Evolutionary conservation across 2,797 vertebrate species (phyloP), one percentile per base, ranked within the genome.

Genomic region (Protonibea diacanthus): DNA sequence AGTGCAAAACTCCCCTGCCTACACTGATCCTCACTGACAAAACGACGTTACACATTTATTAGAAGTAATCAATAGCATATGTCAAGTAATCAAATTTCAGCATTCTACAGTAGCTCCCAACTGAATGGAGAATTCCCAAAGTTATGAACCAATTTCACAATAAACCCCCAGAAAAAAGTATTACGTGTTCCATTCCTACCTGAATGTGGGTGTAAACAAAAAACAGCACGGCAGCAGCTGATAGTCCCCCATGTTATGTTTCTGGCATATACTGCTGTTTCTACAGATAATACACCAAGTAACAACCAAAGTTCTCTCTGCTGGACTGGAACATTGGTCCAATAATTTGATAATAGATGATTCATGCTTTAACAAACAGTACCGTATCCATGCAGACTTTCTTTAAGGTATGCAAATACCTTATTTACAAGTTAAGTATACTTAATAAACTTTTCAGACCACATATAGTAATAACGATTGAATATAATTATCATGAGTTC

Each of bases 1-100:
- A 52, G 8, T 66, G 10, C n/a, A 52, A 14, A 58, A 48, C 23
- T 48, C 44, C 59, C 15, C 14, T 67, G 48, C 8, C 57, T 78
- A 3, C 10, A 25, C 12, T 59, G 52, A 27, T 64, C 63, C 27
- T 49, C 20, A 23, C 20, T 51, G 7, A 65, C 20, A 74, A 29
- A 60, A 59, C 66, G 0, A 74, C 73, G 27, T 42, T 29, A 47
- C 10, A 15, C 20, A 47, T 71, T 72, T 60, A 67, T 65, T 49
- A 66, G 10, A 79, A 23, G 18, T 42, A 65, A 78, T 86, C 52
- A 74, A 68, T 13, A 71, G 52, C n/a, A 12, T 57, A 47, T 52
- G 13, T 70, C 64, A 45, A 33, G 9, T 5, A 52, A 23, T 56
- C 20, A 57, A 9, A 65, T 61, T 57, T 57, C 18, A 44, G 3